These are phyloP conservation scores for Meteorus colon DNA, from an alignment of 2,888 invertebrate species.

Conservation along the genomic window DNA sequence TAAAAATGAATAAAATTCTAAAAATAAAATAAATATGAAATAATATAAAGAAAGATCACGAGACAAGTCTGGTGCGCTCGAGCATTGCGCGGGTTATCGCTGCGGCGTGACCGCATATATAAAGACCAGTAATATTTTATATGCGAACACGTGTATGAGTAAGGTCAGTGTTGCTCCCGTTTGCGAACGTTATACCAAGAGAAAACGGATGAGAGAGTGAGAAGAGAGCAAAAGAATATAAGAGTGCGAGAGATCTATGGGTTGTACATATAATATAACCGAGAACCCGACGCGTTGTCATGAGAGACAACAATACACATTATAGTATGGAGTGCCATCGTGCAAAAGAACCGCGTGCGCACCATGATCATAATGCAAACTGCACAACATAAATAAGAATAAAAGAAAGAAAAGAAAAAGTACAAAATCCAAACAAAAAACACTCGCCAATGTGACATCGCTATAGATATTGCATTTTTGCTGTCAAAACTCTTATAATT, in stretches of 20 bases:
- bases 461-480: background rate
- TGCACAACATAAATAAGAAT: background rate
- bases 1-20: background rate
- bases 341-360: slow-evolving; percentile 25
- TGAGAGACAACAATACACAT: slow-evolving; percentile 3
- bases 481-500: background rate
- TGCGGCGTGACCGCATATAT: slow-evolving; percentile 52
- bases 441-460: background rate
- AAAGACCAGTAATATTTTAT: slow-evolving; percentile 61
- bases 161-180: slow-evolving; percentile 65
- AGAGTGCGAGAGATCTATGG: slow-evolving; percentile 20
- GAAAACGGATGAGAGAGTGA: background rate
- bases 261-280: slow-evolving; percentile 17
- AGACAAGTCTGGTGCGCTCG: slow-evolving; percentile 38
- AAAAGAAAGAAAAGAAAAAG: background rate
- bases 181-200: slow-evolving; percentile 21
- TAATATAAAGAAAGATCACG: slow-evolving; percentile 15
- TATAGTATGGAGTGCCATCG: background rate
- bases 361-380: slow-evolving; percentile 25
- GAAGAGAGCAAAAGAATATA: background rate
- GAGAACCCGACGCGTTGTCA: slow-evolving; percentile 7
- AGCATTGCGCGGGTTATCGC: slow-evolving; percentile 47
- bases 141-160: slow-evolving; percentile 68
- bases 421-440: background rate
- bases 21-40: slow-evolving; percentile 10